Percentiles rank a stretch among this genome's conserved stretches.
phyloP scores from a whole-genome alignment of 2,888 invertebrate species.

The Machimus rusticus region DNA sequence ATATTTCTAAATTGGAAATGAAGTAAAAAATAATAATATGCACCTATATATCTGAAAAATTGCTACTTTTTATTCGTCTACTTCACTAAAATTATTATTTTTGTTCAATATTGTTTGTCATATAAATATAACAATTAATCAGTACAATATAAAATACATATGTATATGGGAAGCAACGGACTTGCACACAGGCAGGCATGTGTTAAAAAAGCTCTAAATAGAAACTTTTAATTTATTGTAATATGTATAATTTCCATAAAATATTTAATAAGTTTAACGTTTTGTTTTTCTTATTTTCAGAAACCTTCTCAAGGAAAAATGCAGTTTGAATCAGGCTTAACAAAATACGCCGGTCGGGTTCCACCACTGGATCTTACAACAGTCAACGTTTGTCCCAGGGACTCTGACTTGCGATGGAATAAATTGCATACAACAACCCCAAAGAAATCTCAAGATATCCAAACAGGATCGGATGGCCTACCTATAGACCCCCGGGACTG shows the following conservation, averaged over 20 bases:
- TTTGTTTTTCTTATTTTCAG: conserved; percentile 39
- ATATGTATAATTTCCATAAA: neutral
- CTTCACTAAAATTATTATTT: too few relatives aligned
- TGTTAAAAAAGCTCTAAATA: too few relatives aligned
- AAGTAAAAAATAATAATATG: too few relatives aligned
- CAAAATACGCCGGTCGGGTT: conserved; percentile 60
- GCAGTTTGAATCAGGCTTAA: conserved; percentile 60
- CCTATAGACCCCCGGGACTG: conserved; percentile 75
- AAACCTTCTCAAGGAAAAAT: conserved; percentile 49
- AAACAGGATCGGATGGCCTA: conserved; percentile 57
- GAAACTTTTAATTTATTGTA: too few relatives aligned
- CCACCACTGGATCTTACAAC: conserved; percentile 60
- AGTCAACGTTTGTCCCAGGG: conserved; percentile 55
- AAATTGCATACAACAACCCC: conserved; percentile 48
- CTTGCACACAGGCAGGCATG: too few relatives aligned
- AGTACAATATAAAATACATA: too few relatives aligned
- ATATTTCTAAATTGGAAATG: too few relatives aligned
- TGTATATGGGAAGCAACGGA: too few relatives aligned
- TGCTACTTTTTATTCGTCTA: too few relatives aligned
- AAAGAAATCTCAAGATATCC: conserved; percentile 50
- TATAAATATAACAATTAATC: too few relatives aligned
- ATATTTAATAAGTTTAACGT: neutral
- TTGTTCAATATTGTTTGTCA: too few relatives aligned
- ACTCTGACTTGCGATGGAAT: conserved; percentile 54
- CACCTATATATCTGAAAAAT: too few relatives aligned